Conservation (phyloP, 1,140 invertebrate genomes). For the Cherax quadricarinatus region DNA sequence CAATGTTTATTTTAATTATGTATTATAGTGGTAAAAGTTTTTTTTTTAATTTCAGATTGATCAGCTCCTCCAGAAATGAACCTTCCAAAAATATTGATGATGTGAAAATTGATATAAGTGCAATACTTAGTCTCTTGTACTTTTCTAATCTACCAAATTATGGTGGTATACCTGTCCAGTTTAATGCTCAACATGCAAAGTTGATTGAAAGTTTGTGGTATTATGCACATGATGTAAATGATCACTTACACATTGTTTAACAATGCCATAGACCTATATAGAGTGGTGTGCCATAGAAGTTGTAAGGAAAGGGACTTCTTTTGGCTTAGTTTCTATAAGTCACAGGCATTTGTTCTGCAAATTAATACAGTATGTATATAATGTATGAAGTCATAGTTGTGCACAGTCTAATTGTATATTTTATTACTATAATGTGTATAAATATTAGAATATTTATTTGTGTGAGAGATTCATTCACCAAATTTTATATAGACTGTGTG, state of each 20-base stretch:
- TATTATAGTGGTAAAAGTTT: neutral
- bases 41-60: conserved; percentile 56
- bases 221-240: neutral
- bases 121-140: neutral
- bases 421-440: conserved; percentile 19
- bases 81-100: neutral
- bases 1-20: too few species aligned
- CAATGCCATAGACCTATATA: neutral
- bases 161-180: too few species aligned
- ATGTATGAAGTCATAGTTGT: conserved; percentile 31
- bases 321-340: neutral
- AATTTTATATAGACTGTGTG: neutral
- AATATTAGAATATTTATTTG: conserved; percentile 32
- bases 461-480: neutral
- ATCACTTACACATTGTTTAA: neutral
- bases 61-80: conserved; percentile 52
- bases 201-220: neutral
- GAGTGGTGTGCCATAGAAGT: neutral
- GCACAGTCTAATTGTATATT: conserved; percentile 56
- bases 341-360: neutral
- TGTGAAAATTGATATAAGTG: neutral
- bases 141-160: neutral
- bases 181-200: too few species aligned
- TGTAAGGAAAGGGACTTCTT: neutral
- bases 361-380: conserved; percentile 22